A percentile compares a stretch with the other conserved stretches of the same genome.
phyloP scores from a whole-genome alignment of 2,113 vertebrate genomes.

The Hyaena hyaena region DNA sequence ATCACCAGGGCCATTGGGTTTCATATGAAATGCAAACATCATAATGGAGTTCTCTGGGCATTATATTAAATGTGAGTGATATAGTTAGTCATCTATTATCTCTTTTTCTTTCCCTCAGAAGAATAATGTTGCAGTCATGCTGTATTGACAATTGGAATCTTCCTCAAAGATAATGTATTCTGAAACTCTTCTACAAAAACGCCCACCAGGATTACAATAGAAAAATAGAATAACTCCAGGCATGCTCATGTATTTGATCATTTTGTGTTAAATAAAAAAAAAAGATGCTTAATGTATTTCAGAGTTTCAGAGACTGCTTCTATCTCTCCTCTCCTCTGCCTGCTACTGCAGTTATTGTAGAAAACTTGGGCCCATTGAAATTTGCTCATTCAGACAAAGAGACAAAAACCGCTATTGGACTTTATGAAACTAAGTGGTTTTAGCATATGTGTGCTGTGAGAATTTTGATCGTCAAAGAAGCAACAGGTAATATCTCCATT shows the following conservation, averaged over 20 bases:
- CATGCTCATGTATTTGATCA: conserved; percentile 44
- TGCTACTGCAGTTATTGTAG: background rate
- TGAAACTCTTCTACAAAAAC: conserved; percentile 75
- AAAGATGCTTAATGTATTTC: conserved; percentile 59
- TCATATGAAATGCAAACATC: background rate
- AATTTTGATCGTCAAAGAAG: background rate
- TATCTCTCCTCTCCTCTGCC: background rate
- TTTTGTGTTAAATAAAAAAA: conserved; percentile 63
- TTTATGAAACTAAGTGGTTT: background rate
- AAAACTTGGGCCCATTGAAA: background rate
- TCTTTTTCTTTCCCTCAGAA: conserved; percentile 7
- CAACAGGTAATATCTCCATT: background rate
- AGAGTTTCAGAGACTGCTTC: background rate
- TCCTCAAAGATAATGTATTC: conserved; percentile 80
- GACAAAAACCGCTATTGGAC: background rate
- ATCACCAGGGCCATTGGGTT: background rate
- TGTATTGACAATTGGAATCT: conserved; percentile 79
- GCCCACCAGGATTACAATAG: conserved; percentile 68
- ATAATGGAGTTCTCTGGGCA: background rate
- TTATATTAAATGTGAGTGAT: background rate
- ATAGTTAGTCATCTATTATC: conserved; percentile 14
- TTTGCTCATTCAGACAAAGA: background rate
- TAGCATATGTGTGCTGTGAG: background rate
- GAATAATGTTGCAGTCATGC: conserved; percentile 57
- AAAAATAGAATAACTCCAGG: conserved; percentile 72